Evolutionary conservation across 1,140 invertebrate genomes (phyloP).

Genomic region (Lordiphosa collinella): DNA sequence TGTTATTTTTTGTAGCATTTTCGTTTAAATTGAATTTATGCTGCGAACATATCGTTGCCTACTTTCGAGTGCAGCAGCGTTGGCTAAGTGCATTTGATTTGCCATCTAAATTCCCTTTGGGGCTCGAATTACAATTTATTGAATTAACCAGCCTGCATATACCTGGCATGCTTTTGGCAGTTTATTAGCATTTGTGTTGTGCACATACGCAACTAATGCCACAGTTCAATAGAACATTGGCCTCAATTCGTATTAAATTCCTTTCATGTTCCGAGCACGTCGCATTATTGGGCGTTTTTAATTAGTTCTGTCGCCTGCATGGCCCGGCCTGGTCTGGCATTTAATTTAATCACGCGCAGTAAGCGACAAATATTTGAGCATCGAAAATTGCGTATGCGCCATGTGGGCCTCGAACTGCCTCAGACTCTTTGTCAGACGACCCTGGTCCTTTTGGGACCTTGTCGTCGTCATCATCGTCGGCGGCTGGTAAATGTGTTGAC

Average conservation of each 20-base stretch:
- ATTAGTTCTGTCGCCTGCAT: conserved; percentile 65
- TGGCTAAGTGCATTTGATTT: conserved; percentile 77
- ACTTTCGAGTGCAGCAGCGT: conserved; percentile 40
- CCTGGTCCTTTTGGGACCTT: conserved; percentile 25
- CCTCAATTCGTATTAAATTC: conserved; percentile 34
- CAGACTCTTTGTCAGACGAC: conserved; percentile 31
- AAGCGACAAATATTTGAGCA: conserved; percentile 71
- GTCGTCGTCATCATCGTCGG: not conserved
- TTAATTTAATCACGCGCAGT: conserved; percentile 70
- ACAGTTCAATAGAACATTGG: conserved; percentile 38
- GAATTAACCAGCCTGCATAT: conserved; percentile 43
- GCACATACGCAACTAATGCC: conserved; percentile 6
- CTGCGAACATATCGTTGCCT: conserved; percentile 48
- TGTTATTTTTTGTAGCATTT: conserved; percentile 3
- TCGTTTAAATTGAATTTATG: conserved; percentile 37
- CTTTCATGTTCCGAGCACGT: conserved; percentile 30
- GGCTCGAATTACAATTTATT: conserved; percentile 62
- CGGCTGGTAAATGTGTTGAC: conserved; percentile 69
- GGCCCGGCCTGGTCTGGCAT: conserved; percentile 37
- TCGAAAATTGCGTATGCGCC: conserved; percentile 67
- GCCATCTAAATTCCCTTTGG: conserved; percentile 28
- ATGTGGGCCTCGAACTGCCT: conserved; percentile 31
- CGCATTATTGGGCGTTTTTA: conserved; percentile 64
- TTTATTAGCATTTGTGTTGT: conserved; percentile 18
- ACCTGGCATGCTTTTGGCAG: conserved; percentile 18